Base-by-base conservation (phyloP, 2,888 invertebrate genomes). In the Lasioglossum marginatum region DNA sequence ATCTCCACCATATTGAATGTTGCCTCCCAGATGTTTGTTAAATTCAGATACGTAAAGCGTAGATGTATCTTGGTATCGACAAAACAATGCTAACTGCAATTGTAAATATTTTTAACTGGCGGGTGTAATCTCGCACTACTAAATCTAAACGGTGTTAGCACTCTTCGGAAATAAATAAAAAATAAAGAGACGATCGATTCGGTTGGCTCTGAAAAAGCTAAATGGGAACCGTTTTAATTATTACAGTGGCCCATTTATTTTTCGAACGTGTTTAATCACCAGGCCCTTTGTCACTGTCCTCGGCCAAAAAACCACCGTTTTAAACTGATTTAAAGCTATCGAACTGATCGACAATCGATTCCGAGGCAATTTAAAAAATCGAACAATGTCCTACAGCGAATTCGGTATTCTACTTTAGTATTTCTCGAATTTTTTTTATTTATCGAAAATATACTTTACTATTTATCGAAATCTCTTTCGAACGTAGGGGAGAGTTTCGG, bases 111-210 rank as follows among this genome's bases (percentile, higher is more conserved):
- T 14, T 52, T 75, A 40, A 57, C 10, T 60, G 31, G n/a, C 8
- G 27, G 5, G 48, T 27, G 75, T 27, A 27, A 34, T 16, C 31
- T 45, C 52, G 37, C 70, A 27, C 19, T 37, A n/a, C 27, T 73
- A 48, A 52, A 70, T 37, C 75, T 71, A 63, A 66, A 82, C 86
- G 82, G 66, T 66, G 87, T 85, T 86, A 87, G 85, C 87, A 79
- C 85, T 85, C 86, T 82, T 79, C 76, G 27, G 43, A 45, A 77
- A 85, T 52, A 48, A 78, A 71, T 78, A 60, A 40, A 10, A 75
- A 37, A 48, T n/a, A 4, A 40, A 40, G 40, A 31, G 37, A 27
- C 72, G 23, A 57, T 79, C 57, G 43, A 48, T 72, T 52, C 68
- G 16, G 73, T 45, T n/a, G 78, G 31, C 31, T 83, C 74, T 52